Conservation (phyloP, 2,888 invertebrate genomes). For the Osmoderma eremita region DNA sequence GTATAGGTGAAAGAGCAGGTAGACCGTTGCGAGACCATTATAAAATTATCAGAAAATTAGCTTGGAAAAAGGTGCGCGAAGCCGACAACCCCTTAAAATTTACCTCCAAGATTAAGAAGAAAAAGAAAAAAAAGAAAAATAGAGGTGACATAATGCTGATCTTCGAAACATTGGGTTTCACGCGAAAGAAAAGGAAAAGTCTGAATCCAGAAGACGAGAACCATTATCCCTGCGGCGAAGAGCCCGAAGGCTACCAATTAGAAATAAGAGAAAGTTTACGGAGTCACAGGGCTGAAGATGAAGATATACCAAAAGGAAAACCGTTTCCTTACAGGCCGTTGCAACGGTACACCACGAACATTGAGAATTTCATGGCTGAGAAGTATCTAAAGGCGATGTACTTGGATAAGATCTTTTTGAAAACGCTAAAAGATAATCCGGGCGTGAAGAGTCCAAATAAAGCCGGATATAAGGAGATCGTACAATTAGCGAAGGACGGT, state of each 20-base stretch:
- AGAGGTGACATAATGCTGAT: constrained; percentile 40
- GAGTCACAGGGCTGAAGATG: constrained; percentile 53
- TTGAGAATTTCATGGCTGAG: constrained; percentile 62
- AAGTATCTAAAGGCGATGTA: constrained; percentile 63
- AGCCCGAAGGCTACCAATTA: constrained; percentile 44
- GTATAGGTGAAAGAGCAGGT: constrained; percentile 60
- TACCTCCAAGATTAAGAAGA: constrained; percentile 51
- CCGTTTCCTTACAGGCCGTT: constrained; percentile 57
- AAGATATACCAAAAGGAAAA: constrained; percentile 54
- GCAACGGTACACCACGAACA: constrained; percentile 61
- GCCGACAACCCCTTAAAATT: constrained; percentile 53
- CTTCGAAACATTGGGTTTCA: constrained; percentile 49
- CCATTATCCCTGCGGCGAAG: constrained; percentile 38
- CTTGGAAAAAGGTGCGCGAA: constrained; percentile 58
- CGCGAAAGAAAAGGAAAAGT: constrained; percentile 42
- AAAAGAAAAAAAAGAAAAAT: constrained; percentile 51
- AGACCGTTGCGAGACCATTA: constrained; percentile 61
- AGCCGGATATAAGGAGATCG: constrained; percentile 56
- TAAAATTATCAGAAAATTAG: constrained; percentile 60
- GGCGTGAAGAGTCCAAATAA: constrained; percentile 61
- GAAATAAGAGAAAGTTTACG: constrained; percentile 57
- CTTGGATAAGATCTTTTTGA: constrained; percentile 63
- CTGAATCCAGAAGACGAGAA: constrained; percentile 29
- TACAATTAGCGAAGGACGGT: constrained; percentile 54
- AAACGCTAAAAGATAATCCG: constrained; percentile 55